Evolutionary conservation across 2,888 invertebrate species (phyloP).

Genomic region (Platypus cylindrus): DNA sequence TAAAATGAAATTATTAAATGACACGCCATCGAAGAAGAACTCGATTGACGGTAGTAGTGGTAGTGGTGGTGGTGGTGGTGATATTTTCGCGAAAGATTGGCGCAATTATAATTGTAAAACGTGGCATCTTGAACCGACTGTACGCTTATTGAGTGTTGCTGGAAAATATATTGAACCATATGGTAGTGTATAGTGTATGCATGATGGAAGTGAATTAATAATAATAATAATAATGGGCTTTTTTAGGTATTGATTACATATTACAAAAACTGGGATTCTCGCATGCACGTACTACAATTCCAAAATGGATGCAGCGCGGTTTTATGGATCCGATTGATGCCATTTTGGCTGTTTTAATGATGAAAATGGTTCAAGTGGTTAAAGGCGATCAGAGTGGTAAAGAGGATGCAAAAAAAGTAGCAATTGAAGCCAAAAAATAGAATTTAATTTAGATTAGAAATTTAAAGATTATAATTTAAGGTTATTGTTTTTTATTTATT

Average conservation of each 20-base stretch:
- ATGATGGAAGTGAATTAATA: background rate
- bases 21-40: constrained; percentile 22
- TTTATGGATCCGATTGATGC: constrained; percentile 96
- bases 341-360: constrained; percentile 67
- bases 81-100: constrained; percentile 71
- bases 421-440: constrained; percentile 18
- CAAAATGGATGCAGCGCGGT: constrained; percentile 98
- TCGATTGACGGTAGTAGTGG: constrained; percentile 38
- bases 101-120: constrained; percentile 85
- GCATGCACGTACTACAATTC: constrained; percentile 95
- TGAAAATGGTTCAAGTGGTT: constrained; percentile 48
- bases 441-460: too few relatives aligned
- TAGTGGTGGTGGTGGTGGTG: too few relatives aligned
- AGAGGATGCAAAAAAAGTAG: constrained; percentile 23
- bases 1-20: constrained; percentile 19
- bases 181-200: constrained; percentile 37
- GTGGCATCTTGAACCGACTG: constrained; percentile 94
- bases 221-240: background rate
- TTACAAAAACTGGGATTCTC: constrained; percentile 94
- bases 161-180: constrained; percentile 97
- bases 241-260: constrained; percentile 73
- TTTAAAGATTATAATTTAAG: background rate
- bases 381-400: constrained; percentile 29
- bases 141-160: constrained; percentile 44
- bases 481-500: background rate